Evolutionary conservation across 2,888 invertebrate species (phyloP), one percentile per base, ranked within the genome.

Genomic region (Andrena marginata): DNA sequence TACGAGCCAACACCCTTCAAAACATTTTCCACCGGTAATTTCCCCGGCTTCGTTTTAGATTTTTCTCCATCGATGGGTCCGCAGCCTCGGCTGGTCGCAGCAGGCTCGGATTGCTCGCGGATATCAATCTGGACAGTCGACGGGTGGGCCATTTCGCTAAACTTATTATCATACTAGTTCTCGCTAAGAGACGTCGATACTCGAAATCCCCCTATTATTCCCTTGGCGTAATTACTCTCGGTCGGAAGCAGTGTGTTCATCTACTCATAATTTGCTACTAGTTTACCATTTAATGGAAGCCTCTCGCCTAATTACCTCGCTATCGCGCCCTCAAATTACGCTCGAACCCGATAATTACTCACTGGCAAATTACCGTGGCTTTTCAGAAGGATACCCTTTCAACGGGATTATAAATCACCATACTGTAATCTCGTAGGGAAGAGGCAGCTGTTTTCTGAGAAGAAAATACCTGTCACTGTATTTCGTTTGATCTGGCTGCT

Each of bases 181-280:
- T 65, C 29, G 49, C 65, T 64, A 31, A 67, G 76, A 72, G 68
- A 31, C 76, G 69, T 77, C 77, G 79, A 76, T 78, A 67, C 64
- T 49, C 72, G 71, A 60, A 72, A 82, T 77, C 73, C 70, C 69
- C 71, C 70, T n/a, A 77, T 77, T 71, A 77, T 84, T 76, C 65
- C 67, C 74, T 48, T 56, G 49, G 51, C 51, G 73, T 70, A 60
- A 59, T 70, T 60, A 70, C 59, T 29, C 59, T 29, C 42, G 20
- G 8, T 8, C 29, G 31, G n/a, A 68, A 23, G 4, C 51, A 10
- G 23, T 63, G 33, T 20, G 65, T 26, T n/a, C 20, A 16, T 29
- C 33, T 29, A 42, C 20, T 49, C 73, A 63, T 75, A 77, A 81
- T 77, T 84, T 64, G 81, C 74, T 70, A 62, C 62, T 62, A 63